Evolutionary conservation across 2,113 vertebrate genomes (phyloP).

Genomic region (Heteronetta atricapilla): DNA sequence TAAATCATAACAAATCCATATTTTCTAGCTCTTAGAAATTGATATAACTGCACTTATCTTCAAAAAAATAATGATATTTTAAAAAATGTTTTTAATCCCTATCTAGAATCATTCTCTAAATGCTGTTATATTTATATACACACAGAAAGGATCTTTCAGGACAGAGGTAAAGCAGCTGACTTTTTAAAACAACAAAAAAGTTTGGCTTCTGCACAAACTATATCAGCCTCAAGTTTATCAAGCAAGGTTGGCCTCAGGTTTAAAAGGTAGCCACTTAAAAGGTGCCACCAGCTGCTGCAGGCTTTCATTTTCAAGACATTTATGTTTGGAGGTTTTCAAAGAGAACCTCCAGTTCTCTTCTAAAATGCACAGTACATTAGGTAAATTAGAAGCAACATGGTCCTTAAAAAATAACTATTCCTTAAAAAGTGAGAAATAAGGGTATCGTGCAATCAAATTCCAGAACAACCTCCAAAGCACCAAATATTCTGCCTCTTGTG

Average conservation of each 20-base stretch:
- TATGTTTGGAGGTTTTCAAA: neutral
- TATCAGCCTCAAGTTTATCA: neutral
- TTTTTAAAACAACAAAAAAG: neutral
- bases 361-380: neutral
- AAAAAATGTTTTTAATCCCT: neutral
- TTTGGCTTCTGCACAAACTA: neutral
- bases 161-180: neutral
- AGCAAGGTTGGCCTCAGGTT: neutral
- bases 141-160: neutral
- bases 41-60: neutral
- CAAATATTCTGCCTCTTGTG: neutral
- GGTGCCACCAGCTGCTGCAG: neutral
- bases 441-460: neutral
- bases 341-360: neutral
- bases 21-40: constrained; percentile 13
- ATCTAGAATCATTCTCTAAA: constrained; percentile 6
- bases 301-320: neutral
- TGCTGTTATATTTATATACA: neutral
- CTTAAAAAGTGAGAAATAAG: neutral
- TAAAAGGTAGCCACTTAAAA: neutral
- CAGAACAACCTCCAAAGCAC: neutral
- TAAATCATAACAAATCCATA: neutral
- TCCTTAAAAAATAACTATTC: neutral
- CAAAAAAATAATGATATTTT: neutral
- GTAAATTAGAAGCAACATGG: neutral